Evolutionary conservation across 2,113 vertebrate species (phyloP).

Genomic region (Mohoua ochrocephala): DNA sequence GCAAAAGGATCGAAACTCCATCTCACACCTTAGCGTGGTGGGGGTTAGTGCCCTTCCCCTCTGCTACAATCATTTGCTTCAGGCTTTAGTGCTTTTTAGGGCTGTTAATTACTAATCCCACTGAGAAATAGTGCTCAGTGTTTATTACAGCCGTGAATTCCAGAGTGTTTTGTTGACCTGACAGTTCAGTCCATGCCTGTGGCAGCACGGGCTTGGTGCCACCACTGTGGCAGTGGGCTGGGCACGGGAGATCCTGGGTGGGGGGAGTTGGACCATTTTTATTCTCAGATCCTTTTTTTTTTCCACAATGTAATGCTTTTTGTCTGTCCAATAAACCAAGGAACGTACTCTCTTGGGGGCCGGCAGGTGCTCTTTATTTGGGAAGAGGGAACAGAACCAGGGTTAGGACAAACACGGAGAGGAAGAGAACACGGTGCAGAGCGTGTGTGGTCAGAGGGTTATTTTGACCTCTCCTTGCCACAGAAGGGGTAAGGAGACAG

Average conservation of each 20-base stretch:
- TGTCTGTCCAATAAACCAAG: slow-evolving; percentile 13
- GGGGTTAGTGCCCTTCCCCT: background rate
- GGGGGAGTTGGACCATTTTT: background rate
- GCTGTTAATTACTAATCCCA: background rate
- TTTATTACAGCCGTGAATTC: background rate
- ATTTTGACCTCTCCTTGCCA: background rate
- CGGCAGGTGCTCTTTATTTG: background rate
- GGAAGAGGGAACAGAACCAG: background rate
- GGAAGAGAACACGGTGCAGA: rapidly evolving
- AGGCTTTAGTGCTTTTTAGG: background rate
- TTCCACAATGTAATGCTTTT: background rate
- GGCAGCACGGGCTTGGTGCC: background rate
- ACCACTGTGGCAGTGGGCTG: background rate
- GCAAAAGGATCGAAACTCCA: background rate
- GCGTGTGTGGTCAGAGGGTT: background rate
- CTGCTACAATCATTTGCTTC: background rate
- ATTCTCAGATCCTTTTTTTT: background rate
- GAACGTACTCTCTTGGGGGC: background rate
- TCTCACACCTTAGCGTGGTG: background rate
- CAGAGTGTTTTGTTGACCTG: background rate
- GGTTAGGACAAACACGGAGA: background rate
- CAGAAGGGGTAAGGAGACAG: too few relatives aligned
- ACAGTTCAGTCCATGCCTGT: background rate
- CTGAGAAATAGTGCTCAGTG: background rate
- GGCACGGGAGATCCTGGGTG: background rate